phyloP scores from a whole-genome alignment of 2,888 invertebrate species.

The Fragum whitleyi region DNA sequence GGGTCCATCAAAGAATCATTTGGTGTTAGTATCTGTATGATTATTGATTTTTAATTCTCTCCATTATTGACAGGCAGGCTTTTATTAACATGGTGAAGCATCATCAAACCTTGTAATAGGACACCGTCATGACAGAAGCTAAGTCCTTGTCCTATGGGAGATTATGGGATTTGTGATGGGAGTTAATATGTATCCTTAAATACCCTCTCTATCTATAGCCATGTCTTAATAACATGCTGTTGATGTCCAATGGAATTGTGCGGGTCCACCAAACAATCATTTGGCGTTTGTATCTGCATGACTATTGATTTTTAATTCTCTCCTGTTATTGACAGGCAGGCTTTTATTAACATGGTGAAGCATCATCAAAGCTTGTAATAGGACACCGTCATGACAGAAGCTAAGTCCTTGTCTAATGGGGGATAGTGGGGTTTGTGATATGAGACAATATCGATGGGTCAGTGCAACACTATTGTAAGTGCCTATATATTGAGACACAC shows the following conservation, averaged over 20 bases:
- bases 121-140: background rate
- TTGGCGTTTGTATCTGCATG: background rate
- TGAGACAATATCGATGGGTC: too few relatives aligned
- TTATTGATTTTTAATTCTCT: slow-evolving; percentile 1
- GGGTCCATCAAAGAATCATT: slow-evolving; percentile 4
- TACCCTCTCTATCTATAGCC: background rate
- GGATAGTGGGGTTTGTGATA: too few relatives aligned
- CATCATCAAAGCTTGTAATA: background rate
- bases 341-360: background rate
- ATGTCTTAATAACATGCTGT: background rate
- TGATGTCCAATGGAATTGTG: background rate
- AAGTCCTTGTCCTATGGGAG: too few relatives aligned
- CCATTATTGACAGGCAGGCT: background rate
- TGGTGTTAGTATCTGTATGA: background rate
- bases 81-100: background rate
- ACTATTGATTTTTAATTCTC: slow-evolving; percentile 4
- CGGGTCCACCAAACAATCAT: background rate
- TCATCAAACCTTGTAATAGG: background rate
- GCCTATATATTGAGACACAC: too few relatives aligned
- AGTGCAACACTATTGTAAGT: too few relatives aligned
- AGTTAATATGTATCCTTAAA: too few relatives aligned
- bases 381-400: background rate
- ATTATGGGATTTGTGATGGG: too few relatives aligned
- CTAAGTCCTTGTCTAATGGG: too few relatives aligned
- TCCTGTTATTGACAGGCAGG: background rate